A percentile compares a stretch with the other conserved stretches of the same genome.
Conservation (phyloP, 2,888 invertebrate genomes). For the Phorcus lineatus region DNA sequence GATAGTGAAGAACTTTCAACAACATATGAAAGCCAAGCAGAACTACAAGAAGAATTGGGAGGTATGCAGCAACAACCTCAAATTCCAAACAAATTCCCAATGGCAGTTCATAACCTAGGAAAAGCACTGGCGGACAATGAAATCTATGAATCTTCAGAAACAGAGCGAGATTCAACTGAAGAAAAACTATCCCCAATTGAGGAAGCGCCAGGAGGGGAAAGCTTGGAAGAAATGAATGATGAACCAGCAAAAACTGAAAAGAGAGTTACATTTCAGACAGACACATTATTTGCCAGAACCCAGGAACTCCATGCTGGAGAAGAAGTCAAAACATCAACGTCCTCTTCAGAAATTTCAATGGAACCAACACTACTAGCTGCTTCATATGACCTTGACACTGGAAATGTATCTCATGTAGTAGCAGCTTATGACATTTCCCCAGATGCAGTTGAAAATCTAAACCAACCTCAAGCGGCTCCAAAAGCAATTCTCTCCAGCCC, state of each 20-base stretch:
- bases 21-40: conserved; percentile 57
- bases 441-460: conserved; percentile 75
- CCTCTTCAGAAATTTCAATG: conserved; percentile 92
- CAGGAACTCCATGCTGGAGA: conserved; percentile 65
- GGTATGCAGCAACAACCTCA: conserved; percentile 17
- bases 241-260: conserved; percentile 53
- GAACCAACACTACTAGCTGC: conserved; percentile 89
- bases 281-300: conserved; percentile 41
- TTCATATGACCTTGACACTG: conserved; percentile 83
- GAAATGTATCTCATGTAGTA: conserved; percentile 76
- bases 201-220: conserved; percentile 57
- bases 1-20: conserved; percentile 66
- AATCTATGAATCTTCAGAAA: conserved; percentile 67
- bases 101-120: conserved; percentile 58
- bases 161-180: conserved; percentile 68
- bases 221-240: conserved; percentile 55
- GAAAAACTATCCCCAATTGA: conserved; percentile 68
- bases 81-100: conserved; percentile 53
- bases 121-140: conserved; percentile 64
- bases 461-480: conserved; percentile 79
- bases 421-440: conserved; percentile 73
- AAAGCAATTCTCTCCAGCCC: conserved; percentile 74
- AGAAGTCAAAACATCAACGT: conserved; percentile 72
- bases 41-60: conserved; percentile 52
- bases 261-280: conserved; percentile 65